Evolutionary conservation across 2,797 vertebrate genomes (phyloP).

Genomic region (Coccyzus lansbergi): DNA sequence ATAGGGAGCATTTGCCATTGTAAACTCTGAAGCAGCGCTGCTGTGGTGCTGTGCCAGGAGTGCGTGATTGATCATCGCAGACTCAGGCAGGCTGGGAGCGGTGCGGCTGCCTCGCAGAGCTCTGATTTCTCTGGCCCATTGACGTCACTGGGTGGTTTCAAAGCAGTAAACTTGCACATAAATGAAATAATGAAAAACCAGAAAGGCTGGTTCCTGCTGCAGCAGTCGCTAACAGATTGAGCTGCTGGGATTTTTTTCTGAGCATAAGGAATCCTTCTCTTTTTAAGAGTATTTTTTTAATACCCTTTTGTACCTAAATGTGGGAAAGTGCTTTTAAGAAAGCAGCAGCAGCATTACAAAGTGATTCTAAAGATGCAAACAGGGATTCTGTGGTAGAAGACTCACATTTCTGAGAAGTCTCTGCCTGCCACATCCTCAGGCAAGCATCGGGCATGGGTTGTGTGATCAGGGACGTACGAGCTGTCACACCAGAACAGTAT

Average conservation of each 20-base stretch:
- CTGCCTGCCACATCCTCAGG: neutral
- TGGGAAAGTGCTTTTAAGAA: neutral
- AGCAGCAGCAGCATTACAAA: neutral
- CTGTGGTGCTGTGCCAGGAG: slow-evolving; percentile 51
- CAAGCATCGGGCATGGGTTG: neutral
- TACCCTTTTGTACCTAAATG: neutral
- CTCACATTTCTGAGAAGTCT: neutral
- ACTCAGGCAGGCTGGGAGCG: slow-evolving; percentile 59
- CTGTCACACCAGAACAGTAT: neutral
- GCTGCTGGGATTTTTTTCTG: neutral
- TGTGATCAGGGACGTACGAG: neutral
- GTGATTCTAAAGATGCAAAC: neutral
- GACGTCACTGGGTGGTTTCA: slow-evolving; percentile 79
- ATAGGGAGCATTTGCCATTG: slow-evolving; percentile 18
- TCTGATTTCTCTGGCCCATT: slow-evolving; percentile 73
- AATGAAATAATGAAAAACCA: slow-evolving; percentile 30
- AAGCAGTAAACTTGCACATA: slow-evolving; percentile 57
- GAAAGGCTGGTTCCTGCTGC: slow-evolving; percentile 35
- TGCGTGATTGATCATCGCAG: slow-evolving; percentile 63
- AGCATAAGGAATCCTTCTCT: slow-evolving; percentile 30
- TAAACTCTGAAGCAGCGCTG: slow-evolving; percentile 44
- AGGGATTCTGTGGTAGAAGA: neutral
- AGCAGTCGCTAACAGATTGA: neutral
- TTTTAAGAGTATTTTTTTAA: neutral
- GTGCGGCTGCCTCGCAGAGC: slow-evolving; percentile 69